Evolutionary conservation across 2,113 vertebrate genomes (phyloP).

Genomic region (Eubucco bourcierii): DNA sequence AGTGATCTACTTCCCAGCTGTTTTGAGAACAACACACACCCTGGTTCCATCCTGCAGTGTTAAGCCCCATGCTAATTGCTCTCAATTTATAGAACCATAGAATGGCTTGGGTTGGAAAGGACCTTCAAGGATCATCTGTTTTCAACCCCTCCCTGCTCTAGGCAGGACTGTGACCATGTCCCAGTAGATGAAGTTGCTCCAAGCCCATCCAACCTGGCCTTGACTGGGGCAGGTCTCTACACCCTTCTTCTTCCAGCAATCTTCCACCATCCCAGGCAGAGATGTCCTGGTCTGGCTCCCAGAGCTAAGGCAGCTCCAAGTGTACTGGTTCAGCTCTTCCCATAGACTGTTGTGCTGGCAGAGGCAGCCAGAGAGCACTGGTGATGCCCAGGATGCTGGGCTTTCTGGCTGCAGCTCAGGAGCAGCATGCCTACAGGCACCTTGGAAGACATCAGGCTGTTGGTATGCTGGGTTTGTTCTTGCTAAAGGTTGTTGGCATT

Average conservation of each 20-base stretch:
- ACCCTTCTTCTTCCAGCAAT: not conserved
- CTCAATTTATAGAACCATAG: not conserved
- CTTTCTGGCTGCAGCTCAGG: rapidly evolving
- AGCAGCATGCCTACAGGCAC: not conserved
- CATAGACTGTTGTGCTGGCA: not conserved
- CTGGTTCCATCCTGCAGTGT: not conserved
- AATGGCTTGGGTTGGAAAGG: no score
- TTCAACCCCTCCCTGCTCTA: no score
- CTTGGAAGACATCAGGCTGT: not conserved
- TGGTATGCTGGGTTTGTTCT: not conserved
- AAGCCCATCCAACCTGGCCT: no score
- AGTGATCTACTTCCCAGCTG: not conserved
- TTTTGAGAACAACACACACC: not conserved
- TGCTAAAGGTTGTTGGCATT: constrained; percentile 3
- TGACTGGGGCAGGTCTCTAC: not conserved
- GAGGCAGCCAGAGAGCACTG: not conserved
- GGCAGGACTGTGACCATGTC: no score
- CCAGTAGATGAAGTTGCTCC: no score
- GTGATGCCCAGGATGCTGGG: not conserved
- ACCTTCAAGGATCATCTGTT: no score
- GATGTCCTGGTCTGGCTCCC: not conserved
- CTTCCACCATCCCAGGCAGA: not conserved
- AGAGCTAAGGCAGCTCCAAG: not conserved
- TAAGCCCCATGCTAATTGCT: not conserved
- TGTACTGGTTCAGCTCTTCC: not conserved